Evolutionary conservation across 2,888 invertebrate genomes (phyloP).

Genomic region (Rhagophthalmus giganteus): DNA sequence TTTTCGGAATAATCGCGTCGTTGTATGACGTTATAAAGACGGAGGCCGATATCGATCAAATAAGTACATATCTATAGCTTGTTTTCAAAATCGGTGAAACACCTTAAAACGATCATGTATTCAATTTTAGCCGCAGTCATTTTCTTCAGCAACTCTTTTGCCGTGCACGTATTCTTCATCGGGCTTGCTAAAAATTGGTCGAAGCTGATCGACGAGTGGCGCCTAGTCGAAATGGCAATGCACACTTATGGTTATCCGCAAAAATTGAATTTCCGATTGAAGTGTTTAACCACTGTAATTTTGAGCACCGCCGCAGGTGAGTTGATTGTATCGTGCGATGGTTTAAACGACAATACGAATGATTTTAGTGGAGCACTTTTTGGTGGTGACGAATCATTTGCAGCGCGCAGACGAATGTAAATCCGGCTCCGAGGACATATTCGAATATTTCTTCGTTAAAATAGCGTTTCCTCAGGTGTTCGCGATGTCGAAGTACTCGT

Average conservation of each 20-base stretch:
- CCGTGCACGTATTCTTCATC: conserved; percentile 54
- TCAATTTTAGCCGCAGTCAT: conserved; percentile 1
- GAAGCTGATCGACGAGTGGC: conserved; percentile 42
- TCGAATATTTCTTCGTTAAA: conserved; percentile 4
- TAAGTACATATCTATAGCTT: not conserved
- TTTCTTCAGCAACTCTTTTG: not conserved
- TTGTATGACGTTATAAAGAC: conserved; percentile 2
- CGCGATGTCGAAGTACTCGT: not conserved
- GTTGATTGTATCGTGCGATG: not conserved
- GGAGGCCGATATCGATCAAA: conserved; percentile 3
- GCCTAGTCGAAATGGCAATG: conserved; percentile 26
- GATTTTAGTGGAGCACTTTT: conserved; percentile 8
- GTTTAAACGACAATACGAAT: not conserved
- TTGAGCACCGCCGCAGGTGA: conserved; percentile 7
- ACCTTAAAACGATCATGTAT: not conserved
- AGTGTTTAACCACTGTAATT: conserved; percentile 8
- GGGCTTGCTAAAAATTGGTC: conserved; percentile 57
- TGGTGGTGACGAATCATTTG: not conserved
- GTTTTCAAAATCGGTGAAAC: not conserved
- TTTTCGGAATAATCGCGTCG: conserved; percentile 6
- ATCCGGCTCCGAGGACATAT: not conserved
- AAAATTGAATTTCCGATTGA: conserved; percentile 13
- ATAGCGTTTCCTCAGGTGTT: conserved; percentile 12
- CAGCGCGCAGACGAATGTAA: not conserved
- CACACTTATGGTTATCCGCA: conserved; percentile 26